Evolutionary conservation across 2,888 invertebrate genomes (phyloP), one percentile per base, ranked within the genome.

Genomic region (Nezara viridula): DNA sequence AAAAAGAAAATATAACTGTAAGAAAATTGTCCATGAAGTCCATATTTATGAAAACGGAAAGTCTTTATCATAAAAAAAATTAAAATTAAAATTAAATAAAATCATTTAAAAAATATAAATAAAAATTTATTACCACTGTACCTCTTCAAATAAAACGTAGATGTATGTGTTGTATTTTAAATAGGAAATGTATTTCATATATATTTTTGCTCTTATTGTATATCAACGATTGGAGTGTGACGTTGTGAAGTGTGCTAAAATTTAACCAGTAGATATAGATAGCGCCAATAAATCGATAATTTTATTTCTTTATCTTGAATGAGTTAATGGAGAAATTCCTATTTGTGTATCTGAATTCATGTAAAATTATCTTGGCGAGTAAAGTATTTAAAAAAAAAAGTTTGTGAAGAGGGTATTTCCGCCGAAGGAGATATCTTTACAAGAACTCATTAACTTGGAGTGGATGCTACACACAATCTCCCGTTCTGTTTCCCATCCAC

Each of bases 331-430:
- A 37, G 32, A 37, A 73, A 73, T 73, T 73, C 66, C 66, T 73
- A 73, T 73, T 73, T 73, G 19, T 73, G 66, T 32, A 73, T 73
- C 37, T 73, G 19, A 73, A 37, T 73, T 21, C 66, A 37, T 21
- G 37, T 73, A 21, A 73, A 32, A 73, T 73, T 37, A 73, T 73
- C 66, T 73, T 73, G 27, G 1, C 19, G 32, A 37, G 66, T 37
- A 37, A 73, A 60, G 9, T 73, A 73, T 37, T 21, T 19, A 37
- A 19, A 73, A 73, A 73, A 66, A 32, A 73, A 37, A 37, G 10
- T 44, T 24, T 55, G 37, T 73, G 66, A 73, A 73, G 66, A 73
- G 66, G 66, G 32, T 19, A 37, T 73, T 73, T 37, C 66, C 66
- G 66, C 9, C 21, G 9, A 32, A 10, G n/a, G 5, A 12, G 27